Evolutionary conservation across 2,888 invertebrate species (phyloP), one percentile per base, ranked within the genome.

Genomic region (Liodrosophila aerea): DNA sequence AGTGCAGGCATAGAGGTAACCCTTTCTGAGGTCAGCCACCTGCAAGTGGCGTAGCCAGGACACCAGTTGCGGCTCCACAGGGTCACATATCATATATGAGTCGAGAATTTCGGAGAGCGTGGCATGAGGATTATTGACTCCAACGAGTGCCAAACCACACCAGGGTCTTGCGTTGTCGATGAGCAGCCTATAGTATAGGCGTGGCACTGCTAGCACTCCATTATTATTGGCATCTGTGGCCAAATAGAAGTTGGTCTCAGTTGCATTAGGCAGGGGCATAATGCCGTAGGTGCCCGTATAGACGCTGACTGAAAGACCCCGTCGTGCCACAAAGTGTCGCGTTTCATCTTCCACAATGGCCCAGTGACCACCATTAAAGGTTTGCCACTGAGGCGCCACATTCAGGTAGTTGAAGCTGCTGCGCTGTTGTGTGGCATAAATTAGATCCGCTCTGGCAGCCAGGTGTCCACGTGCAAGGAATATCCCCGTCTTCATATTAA

Each of bases 291-390:
- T 91, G 22, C 93, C 93, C 1, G 93, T 93, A 73, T 91, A 92
- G 37, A 92, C 90, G 7, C 85, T 87, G 2, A 91, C 75, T 12
- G 88, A 78, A 4, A 90, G 74, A 0, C 78, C 71, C 7, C 85
- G 76, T 1, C 68, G 60, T 4, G 73, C 76, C 0, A 91, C 91
- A 63, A 91, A 91, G 9, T 84, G 82, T 49, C 92, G 88, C 4
- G 92, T 88, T 54, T 88, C 88, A 3, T 73, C 73, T 87, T 93
- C 93, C 12, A 92, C 82, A 0, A 73, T 70, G 36, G 90, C 87
- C 93, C 93, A 93, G 68, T 92, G 92, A 8, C 91, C 91, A 0
- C 88, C 91, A 76, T 94, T 93, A 75, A 93, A 92, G 1, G 88
- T 89, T 72, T 91, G 91, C 92, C 92, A 92, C 65, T 92, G 92